Conservation (phyloP, 53 echinoderm and acorn worm genomes). For the Pentamera pediparva region DNA sequence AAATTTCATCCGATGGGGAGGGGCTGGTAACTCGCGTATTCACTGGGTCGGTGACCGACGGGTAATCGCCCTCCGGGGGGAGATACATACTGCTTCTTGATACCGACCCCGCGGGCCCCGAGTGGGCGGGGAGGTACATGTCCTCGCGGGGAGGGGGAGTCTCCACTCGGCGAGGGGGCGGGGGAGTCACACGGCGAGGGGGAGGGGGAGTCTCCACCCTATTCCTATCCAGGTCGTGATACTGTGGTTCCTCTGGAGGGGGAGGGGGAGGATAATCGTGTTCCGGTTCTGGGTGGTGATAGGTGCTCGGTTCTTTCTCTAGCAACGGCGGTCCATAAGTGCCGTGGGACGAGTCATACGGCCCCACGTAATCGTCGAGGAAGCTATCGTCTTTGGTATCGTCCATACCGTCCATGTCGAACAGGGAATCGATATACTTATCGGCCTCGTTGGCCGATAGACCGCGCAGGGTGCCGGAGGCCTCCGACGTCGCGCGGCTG, state of each 20-base stretch:
- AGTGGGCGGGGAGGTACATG: constrained; percentile 21
- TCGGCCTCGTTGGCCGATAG: not conserved
- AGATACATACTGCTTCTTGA: constrained; percentile 1
- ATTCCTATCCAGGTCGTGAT: constrained; percentile 20
- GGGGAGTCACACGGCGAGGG: not conserved
- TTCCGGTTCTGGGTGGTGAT: constrained; percentile 14
- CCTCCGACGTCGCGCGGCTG: constrained; percentile 15
- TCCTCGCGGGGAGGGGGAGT: not conserved
- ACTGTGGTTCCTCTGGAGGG: constrained; percentile 5
- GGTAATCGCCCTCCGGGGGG: constrained; percentile 8
- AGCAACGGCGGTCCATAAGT: not conserved
- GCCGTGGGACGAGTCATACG: constrained; percentile 18
- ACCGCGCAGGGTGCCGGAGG: constrained; percentile 18
- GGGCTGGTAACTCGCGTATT: constrained; percentile 1
- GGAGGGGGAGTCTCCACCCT: constrained; percentile 15
- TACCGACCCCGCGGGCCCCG: not conserved
- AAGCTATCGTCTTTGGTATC: not conserved
- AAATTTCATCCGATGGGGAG: not conserved
- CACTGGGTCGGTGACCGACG: not conserved
- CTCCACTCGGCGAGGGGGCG: not conserved
- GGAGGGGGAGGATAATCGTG: constrained; percentile 12
- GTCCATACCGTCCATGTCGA: constrained; percentile 12
- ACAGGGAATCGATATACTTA: constrained; percentile 19
- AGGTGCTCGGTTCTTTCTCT: not conserved
- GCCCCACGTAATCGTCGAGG: not conserved